Evolutionary conservation across 1,140 invertebrate species (phyloP).

Genomic region (Globodera rostochiensis): DNA sequence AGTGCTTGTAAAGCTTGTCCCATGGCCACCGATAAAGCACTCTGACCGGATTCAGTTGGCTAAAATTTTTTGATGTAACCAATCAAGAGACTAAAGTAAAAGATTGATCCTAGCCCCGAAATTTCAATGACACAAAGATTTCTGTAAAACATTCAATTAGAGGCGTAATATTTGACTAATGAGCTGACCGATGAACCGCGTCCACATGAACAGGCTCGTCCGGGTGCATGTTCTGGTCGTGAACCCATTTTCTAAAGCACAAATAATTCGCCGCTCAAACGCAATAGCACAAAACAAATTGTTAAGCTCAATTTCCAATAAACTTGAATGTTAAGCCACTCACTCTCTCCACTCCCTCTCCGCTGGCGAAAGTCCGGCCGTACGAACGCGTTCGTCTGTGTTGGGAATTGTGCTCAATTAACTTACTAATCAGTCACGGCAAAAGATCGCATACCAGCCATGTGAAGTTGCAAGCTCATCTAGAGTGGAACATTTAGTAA

Average conservation of each 20-base stretch:
- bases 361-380: slow-evolving; percentile 54
- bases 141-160: neutral
- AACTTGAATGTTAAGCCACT: neutral
- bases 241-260: slow-evolving; percentile 50
- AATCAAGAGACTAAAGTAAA: neutral
- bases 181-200: slow-evolving; percentile 22
- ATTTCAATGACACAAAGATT: no score
- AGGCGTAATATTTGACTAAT: neutral
- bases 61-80: slow-evolving; percentile 3
- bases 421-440: neutral
- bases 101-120: no score
- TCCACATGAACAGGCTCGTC: slow-evolving; percentile 60
- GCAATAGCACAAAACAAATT: slow-evolving; percentile 4
- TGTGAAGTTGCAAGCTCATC: slow-evolving; percentile 25
- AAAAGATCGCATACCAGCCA: slow-evolving; percentile 16
- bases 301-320: no score
- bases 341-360: slow-evolving; percentile 63
- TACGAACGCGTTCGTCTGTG: slow-evolving; percentile 57
- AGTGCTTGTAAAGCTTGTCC: slow-evolving; percentile 60
- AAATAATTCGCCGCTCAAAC: slow-evolving; percentile 11
- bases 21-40: slow-evolving; percentile 58
- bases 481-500: slow-evolving; percentile 2
- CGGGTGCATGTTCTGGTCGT: slow-evolving; percentile 64
- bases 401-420: slow-evolving; percentile 6
- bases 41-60: slow-evolving; percentile 62